Evolutionary conservation across 1,140 invertebrate genomes (phyloP).

Genomic region (Aphis gossypii): DNA sequence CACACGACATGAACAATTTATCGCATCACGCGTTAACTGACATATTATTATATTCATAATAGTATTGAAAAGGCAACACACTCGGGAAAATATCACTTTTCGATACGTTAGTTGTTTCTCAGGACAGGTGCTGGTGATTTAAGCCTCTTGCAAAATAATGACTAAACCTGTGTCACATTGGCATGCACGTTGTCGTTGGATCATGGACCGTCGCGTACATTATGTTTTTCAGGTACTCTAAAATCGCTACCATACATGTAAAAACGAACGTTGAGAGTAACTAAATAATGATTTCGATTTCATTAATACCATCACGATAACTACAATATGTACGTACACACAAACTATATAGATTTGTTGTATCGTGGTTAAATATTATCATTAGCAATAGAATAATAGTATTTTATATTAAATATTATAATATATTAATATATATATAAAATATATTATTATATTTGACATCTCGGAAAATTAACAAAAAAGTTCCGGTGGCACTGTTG

Average conservation of each 20-base stretch:
- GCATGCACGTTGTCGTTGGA: background rate
- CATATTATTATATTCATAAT: no score
- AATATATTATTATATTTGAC: no score
- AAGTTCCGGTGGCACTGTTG: no score
- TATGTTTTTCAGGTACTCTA: background rate
- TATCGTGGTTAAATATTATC: background rate
- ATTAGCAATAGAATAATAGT: background rate
- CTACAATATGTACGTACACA: background rate
- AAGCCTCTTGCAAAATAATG: no score
- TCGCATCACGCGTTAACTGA: background rate
- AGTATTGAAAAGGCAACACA: no score
- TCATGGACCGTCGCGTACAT: background rate
- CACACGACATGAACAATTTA: background rate
- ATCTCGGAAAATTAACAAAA: no score
- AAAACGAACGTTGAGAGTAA: background rate
- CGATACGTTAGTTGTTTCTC: no score
- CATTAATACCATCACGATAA: background rate
- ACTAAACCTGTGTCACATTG: no score
- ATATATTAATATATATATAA: no score
- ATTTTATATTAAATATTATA: no score
- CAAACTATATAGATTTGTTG: background rate
- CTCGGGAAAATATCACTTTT: no score
- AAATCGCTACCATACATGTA: background rate
- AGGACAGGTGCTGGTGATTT: no score
- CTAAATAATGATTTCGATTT: background rate